Base-by-base conservation (phyloP, 2,113 vertebrate species). In the Phocoena phocoena region DNA sequence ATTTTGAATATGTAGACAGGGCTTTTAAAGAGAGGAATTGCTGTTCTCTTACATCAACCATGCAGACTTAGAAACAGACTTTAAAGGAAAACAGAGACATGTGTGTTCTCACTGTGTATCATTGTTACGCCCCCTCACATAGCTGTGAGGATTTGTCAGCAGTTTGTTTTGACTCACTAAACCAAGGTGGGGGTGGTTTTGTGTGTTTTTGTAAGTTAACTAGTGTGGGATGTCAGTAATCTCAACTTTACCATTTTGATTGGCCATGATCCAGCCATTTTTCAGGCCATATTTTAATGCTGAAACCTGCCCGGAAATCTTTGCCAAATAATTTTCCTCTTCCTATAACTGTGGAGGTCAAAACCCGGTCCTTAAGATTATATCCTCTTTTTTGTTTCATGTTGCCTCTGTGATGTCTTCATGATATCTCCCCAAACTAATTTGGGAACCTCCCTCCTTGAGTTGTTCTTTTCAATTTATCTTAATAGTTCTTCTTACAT, bases 31-130 rank as follows among this genome's bases (percentile, higher is more conserved):
- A 94, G 96, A 98, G 96, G 83, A 86, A 98, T 98, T 97, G 96
- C 98, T 98, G 94, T 98, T 98, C 97, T 98, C 97, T 98, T 98
- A 97, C 90, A 98, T 98, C 95, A 98, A 87, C 95, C 77, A 33
- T 93, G 85, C 95, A 98, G 97, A 87, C 76, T 97, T 60, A 92
- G 82, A 89, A 89, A 94, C 88, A 74, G 90, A 97, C 80, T 95
- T 97, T 87, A 87, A 79, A 95, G 87, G 53, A 93, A 97, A 92
- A 97, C 95, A 97, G 96, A 97, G 90, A 88, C 92, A 62, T 97
- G 84, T 95, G 84, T 98, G 93, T 97, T 96, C 86, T 87, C 95
- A 62, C 81, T 68, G 74, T 21, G 67, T 95, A 11, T 96, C 93
- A 87, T 97, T 81, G 13, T 77, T 93, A 92, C 44, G 8, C 96